These are phyloP conservation scores for Patiria pectinifera DNA, from an alignment of 53 echinoderm and acorn worm species.

Conservation along the genomic window DNA sequence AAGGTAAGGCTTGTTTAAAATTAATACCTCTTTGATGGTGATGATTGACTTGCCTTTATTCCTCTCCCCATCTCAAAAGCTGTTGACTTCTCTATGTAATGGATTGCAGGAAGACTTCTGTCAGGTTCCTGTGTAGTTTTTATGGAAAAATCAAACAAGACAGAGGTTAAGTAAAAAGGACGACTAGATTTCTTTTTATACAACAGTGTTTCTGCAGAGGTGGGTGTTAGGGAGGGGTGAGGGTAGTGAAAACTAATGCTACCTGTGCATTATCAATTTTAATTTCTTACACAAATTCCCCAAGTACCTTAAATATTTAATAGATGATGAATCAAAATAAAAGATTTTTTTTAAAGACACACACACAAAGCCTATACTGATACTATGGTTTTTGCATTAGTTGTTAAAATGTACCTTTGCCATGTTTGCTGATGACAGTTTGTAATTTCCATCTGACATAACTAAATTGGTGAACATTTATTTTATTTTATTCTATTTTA, in stretches of 20 bases:
- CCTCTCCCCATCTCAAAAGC: constrained; percentile 57
- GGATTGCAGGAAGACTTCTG: background rate
- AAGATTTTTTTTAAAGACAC: too few species aligned
- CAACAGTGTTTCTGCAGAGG: background rate
- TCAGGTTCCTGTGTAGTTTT: constrained; percentile 8
- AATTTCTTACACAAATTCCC: too few species aligned
- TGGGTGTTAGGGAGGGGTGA: too few species aligned
- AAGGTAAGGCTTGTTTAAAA: background rate
- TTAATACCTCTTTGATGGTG: constrained; percentile 47
- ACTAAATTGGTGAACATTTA: too few species aligned
- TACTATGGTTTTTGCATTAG: too few species aligned
- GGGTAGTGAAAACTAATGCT: too few species aligned
- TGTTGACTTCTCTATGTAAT: constrained; percentile 41
- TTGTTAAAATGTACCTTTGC: too few species aligned
- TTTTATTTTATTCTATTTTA: too few species aligned
- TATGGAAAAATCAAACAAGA: background rate
- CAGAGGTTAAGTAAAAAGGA: background rate
- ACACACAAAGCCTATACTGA: too few species aligned
- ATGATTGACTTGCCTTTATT: constrained; percentile 36
- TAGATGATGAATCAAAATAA: background rate
- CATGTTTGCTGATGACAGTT: too few species aligned
- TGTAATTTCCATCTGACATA: too few species aligned
- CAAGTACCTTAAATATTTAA: background rate
- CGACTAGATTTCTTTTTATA: background rate
- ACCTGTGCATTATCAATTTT: too few species aligned